Base-by-base conservation (phyloP, 2,888 invertebrate genomes). In the Andrena flavipes region DNA sequence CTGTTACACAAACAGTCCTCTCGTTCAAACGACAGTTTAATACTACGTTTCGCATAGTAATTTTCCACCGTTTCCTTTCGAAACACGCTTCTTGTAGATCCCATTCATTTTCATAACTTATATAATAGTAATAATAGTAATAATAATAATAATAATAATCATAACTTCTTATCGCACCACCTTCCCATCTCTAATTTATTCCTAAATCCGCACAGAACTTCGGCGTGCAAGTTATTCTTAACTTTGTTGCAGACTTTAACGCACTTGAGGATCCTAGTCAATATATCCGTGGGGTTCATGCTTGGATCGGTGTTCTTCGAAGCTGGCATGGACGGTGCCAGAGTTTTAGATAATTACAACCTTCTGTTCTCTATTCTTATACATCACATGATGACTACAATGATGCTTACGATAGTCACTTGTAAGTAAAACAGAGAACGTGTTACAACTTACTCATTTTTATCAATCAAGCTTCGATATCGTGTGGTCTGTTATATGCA, bases 361-460 rank as follows among this genome's bases (percentile, higher is more conserved):
- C 95, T 98, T 80, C 94, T 99, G 10, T 99, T 99, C 94, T 97
- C 98, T 48, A 97, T 98, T 89, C 95, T 99, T 79, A 97, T 99
- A 95, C 99, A 99, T 94, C 97, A 98, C 90, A 98, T 97, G 95
- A 97, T 98, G 97, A 97, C 97, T 1, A 97, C 97, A 0, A 98
- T 98, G 97, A 98, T 98, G 98, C 95, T 98, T 26, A 98, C 97
- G 0, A 97, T 98, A 82, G 95, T 98, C 48, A 98, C 97, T 13
- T 98, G 98, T 98, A 94, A 96, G 97, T 95, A 82, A 20, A 29
- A 51, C 0, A 33, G 16, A 16, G 7, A 6, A 13, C 20, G 54
- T 0, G 23, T 8, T 54, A 54, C 2, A 42, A 16, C 16, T 42
- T 16, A 0, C 42, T 5, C 5, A 5, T 4, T 42, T 10, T 4